Percentiles rank a stretch among this genome's conserved stretches.
These are phyloP conservation scores for Latrodectus elegans DNA, from an alignment of 2,888 invertebrate species.

Conservation along the genomic window DNA sequence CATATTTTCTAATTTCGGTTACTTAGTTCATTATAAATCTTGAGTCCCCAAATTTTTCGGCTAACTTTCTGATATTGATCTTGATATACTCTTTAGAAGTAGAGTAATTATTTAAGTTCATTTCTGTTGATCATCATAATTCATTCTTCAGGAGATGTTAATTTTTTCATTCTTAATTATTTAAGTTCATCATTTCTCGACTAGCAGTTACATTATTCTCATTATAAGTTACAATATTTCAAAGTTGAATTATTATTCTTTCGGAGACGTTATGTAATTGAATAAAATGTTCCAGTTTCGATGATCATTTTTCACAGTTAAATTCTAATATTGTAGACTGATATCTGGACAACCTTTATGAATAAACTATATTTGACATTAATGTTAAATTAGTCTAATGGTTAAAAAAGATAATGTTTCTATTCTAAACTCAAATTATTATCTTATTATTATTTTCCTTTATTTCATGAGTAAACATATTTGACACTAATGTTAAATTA, in stretches of 20 bases:
- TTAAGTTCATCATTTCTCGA: not conserved
- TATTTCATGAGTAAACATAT: no score
- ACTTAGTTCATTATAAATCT: not conserved
- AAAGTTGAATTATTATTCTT: not conserved
- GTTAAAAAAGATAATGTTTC: no score
- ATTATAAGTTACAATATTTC: not conserved
- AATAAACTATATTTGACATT: no score
- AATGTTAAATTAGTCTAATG: no score
- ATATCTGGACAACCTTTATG: no score
- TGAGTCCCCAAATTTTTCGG: slow-evolving; percentile 2
- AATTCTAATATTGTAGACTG: no score
- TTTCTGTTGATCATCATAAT: not conserved
- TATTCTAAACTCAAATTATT: no score
- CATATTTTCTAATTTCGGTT: not conserved
- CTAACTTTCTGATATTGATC: not conserved
- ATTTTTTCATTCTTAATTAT: not conserved
- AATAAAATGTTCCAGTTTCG: no score
- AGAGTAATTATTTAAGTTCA: slow-evolving; percentile 1
- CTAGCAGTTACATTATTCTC: not conserved
- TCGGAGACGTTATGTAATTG: no score
- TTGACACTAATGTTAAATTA: no score
- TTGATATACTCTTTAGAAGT: not conserved
- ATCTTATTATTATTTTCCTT: no score
- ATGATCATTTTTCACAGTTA: no score
- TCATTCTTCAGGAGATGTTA: not conserved